phyloP scores from a whole-genome alignment of 2,113 vertebrate species.

The Thryonomys swinderianus region DNA sequence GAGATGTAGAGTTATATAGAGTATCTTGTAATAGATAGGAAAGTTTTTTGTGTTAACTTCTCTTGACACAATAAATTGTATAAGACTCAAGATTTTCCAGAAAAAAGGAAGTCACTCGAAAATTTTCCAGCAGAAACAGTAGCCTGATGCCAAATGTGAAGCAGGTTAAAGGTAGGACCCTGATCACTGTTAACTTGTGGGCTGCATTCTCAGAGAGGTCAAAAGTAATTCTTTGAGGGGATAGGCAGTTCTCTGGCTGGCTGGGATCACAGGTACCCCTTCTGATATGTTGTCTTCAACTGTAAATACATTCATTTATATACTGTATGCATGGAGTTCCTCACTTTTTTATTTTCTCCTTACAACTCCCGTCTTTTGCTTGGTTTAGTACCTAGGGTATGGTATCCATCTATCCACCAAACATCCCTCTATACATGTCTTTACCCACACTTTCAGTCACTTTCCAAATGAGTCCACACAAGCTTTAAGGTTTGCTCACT shows the following conservation, averaged over 20 bases:
- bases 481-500: not conserved
- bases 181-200: not conserved
- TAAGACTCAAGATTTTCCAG: not conserved
- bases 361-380: not conserved
- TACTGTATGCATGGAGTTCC: not conserved
- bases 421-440: not conserved
- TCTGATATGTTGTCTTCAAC: not conserved
- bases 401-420: not conserved
- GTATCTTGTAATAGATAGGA: not conserved
- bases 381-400: not conserved
- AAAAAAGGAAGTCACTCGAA: not conserved
- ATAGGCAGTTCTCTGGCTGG: not conserved
- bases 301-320: not conserved
- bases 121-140: conserved; percentile 13
- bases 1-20: not conserved
- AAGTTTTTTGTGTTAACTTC: not conserved
- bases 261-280: not conserved
- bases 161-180: not conserved
- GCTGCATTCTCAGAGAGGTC: not conserved
- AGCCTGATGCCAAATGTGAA: not conserved
- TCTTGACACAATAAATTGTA: conserved; percentile 2
- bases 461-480: not conserved
- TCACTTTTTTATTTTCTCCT: not conserved
- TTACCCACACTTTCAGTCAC: not conserved
- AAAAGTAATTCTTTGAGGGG: not conserved